A percentile compares a stretch with the other conserved stretches of the same genome.
Evolutionary conservation across 2,113 vertebrate genomes (phyloP).

Genomic region (Otolemur garnettii): DNA sequence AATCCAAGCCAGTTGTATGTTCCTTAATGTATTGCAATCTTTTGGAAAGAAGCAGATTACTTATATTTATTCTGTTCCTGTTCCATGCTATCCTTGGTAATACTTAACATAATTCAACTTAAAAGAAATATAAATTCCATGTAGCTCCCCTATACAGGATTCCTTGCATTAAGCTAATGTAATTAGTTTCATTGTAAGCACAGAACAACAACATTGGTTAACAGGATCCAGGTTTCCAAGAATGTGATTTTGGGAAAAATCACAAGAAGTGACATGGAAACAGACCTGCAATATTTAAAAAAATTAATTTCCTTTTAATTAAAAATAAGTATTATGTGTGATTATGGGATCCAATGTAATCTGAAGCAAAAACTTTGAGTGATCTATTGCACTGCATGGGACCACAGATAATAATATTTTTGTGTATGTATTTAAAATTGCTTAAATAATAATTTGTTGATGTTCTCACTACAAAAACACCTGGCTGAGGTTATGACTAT

Average conservation of each 20-base stretch:
- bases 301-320: too few relatives aligned
- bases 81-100: neutral
- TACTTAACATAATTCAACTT: neutral
- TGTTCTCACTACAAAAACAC: too few relatives aligned
- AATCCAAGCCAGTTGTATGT: neutral
- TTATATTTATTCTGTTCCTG: neutral
- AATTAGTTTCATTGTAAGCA: neutral
- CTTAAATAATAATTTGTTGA: too few relatives aligned
- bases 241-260: neutral
- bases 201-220: neutral
- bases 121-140: neutral
- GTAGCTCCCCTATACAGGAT: neutral
- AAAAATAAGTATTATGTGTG: too few relatives aligned
- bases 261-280: neutral
- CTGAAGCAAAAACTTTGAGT: too few relatives aligned
- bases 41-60: neutral
- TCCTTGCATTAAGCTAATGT: neutral
- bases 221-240: neutral
- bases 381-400: too few relatives aligned
- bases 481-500: too few relatives aligned
- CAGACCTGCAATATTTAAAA: neutral
- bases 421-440: too few relatives aligned
- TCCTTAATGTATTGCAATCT: neutral
- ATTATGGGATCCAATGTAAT: too few relatives aligned
- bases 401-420: too few relatives aligned